phyloP scores from a whole-genome alignment of 1,140 invertebrate species.

The Aleiodes sp. region DNA sequence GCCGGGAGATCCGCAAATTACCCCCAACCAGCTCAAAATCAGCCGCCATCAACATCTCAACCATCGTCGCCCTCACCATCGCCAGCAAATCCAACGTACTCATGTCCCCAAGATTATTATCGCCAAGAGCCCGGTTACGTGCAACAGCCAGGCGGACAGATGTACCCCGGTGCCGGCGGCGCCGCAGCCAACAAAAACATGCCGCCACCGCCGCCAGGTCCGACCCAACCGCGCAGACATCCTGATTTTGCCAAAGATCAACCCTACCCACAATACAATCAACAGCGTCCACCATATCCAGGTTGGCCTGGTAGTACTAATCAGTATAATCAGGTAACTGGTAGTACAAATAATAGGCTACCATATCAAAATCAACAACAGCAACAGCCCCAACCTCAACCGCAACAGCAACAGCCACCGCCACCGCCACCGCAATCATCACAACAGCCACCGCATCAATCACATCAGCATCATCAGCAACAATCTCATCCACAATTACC shows the following conservation, averaged over 20 bases:
- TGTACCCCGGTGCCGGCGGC: conserved; percentile 52
- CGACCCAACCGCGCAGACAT: conserved; percentile 79
- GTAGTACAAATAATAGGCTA: conserved; percentile 64
- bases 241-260: conserved; percentile 87
- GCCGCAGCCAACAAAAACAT: conserved; percentile 71
- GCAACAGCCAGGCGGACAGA: conserved; percentile 54
- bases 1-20: conserved; percentile 56
- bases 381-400: conserved; percentile 58
- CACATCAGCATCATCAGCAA: conserved; percentile 55
- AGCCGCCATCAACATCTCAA: conserved; percentile 54
- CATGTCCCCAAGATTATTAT: conserved; percentile 64
- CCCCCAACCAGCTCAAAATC: conserved; percentile 55
- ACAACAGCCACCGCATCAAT: conserved; percentile 59
- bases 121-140: conserved; percentile 61
- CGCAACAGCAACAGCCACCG: conserved; percentile 36
- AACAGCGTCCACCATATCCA: conserved; percentile 68
- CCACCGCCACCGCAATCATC: conserved; percentile 30
- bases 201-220: conserved; percentile 73
- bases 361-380: conserved; percentile 66
- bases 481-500: conserved; percentile 52
- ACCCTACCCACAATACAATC: conserved; percentile 72
- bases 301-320: conserved; percentile 70
- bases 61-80: conserved; percentile 58
- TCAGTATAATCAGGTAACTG: conserved; percentile 60
- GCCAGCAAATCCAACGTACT: conserved; percentile 55